These are phyloP conservation scores for Cyclopterus lumpus DNA, from an alignment of 2,797 vertebrate species.

Conservation along the genomic window DNA sequence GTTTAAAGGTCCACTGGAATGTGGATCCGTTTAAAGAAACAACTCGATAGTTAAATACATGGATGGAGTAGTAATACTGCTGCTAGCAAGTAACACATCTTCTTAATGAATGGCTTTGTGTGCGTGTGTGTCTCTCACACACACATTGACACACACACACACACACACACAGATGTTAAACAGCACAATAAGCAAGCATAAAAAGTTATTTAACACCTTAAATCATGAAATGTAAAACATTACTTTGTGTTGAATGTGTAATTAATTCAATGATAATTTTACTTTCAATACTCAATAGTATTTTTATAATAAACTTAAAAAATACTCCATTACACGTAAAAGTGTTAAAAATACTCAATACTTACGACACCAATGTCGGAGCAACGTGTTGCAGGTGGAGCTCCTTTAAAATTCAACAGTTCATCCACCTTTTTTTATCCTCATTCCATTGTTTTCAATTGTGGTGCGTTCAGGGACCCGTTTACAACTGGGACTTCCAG, in stretches of 20 bases:
- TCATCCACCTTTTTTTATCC: neutral
- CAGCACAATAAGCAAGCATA: slow-evolving; percentile 15
- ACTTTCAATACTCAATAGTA: too few species aligned
- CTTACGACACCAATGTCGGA: neutral
- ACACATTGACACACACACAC: slow-evolving; percentile 14
- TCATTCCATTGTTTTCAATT: slow-evolving; percentile 7
- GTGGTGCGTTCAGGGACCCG: neutral
- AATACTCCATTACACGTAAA: neutral
- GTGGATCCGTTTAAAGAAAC: slow-evolving; percentile 56
- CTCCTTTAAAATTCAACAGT: neutral
- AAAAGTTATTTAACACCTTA: neutral
- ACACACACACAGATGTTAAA: slow-evolving; percentile 5
- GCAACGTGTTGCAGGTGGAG: neutral
- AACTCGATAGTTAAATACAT: neutral
- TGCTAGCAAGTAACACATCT: neutral
- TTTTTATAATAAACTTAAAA: neutral
- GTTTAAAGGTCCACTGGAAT: slow-evolving; percentile 77
- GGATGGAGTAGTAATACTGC: too few species aligned
- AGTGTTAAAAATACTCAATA: too few species aligned
- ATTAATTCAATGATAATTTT: too few species aligned
- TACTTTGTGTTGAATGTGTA: neutral
- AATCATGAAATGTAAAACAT: neutral
- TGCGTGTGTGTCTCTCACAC: neutral
- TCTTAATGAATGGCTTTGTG: neutral
- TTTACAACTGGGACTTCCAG: slow-evolving; percentile 13